A percentile compares a stretch with the other conserved stretches of the same genome.
Evolutionary conservation across 2,888 invertebrate species (phyloP).

Genomic region (Drosophila emarginata): DNA sequence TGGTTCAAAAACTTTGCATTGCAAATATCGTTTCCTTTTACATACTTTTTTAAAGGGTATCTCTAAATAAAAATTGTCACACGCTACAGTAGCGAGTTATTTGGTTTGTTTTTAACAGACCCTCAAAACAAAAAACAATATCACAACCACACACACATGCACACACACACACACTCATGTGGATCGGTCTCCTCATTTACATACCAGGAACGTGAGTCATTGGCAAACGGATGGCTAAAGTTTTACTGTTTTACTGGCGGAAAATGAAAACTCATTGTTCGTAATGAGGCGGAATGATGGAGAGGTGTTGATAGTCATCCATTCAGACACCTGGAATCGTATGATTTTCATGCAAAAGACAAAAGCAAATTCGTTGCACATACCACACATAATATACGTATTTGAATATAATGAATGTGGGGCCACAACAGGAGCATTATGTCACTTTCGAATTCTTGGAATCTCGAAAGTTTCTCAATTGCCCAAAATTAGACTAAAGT

Average conservation of each 20-base stretch:
- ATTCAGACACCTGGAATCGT: conserved; percentile 15
- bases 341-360: conserved; percentile 26
- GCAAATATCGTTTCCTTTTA: conserved; percentile 2
- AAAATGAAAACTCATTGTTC: conserved; percentile 45
- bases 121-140: conserved; percentile 39
- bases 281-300: conserved; percentile 26
- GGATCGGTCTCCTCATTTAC: conserved; percentile 59
- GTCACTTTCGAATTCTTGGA: conserved; percentile 65
- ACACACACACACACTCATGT: conserved; percentile 29
- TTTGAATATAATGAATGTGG: too few relatives aligned
- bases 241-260: conserved; percentile 17
- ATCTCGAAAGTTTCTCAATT: conserved; percentile 44
- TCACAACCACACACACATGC: conserved; percentile 27
- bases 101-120: conserved; percentile 42
- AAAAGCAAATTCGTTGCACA: conserved; percentile 39
- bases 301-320: conserved; percentile 12
- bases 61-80: conserved; percentile 60
- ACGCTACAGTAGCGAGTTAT: conserved; percentile 50
- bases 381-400: too few relatives aligned
- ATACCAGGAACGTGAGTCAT: conserved; percentile 71
- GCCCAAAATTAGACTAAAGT: neutral
- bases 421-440: conserved; percentile 43
- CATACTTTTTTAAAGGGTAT: conserved; percentile 34
- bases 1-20: too few relatives aligned
- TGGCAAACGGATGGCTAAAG: conserved; percentile 25